These are phyloP conservation scores for Hirudo medicinalis DNA, from an alignment of 1,140 invertebrate genomes.

Conservation along the genomic window DNA sequence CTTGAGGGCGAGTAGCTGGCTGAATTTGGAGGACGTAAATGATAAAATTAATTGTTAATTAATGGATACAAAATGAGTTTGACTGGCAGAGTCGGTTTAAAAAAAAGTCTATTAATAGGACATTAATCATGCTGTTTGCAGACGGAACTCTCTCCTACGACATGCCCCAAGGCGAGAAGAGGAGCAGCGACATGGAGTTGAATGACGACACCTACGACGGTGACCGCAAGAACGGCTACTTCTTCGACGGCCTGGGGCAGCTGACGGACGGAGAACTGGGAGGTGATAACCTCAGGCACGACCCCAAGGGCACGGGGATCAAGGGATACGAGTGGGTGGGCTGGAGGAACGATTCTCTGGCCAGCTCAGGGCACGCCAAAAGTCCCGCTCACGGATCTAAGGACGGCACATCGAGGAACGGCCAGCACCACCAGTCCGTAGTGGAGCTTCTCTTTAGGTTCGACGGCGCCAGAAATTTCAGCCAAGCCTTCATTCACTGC, in stretches of 20 bases:
- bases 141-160: conserved; percentile 60
- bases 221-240: conserved; percentile 25
- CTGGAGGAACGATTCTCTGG: conserved; percentile 48
- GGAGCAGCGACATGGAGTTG: conserved; percentile 62
- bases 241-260: conserved; percentile 68
- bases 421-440: background rate
- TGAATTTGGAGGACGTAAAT: too few species aligned
- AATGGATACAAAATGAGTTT: too few species aligned
- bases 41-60: too few species aligned
- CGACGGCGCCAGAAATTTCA: conserved; percentile 71
- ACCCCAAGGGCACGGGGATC: conserved; percentile 53
- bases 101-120: too few species aligned
- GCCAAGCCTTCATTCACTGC: conserved; percentile 63
- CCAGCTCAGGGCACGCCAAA: too few species aligned
- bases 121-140: background rate
- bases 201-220: conserved; percentile 86
- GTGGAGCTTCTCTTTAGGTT: conserved; percentile 61
- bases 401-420: conserved; percentile 21
- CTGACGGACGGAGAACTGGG: conserved; percentile 61
- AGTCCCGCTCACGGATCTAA: background rate
- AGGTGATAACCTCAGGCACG: conserved; percentile 60
- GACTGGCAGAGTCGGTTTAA: too few species aligned
- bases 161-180: conserved; percentile 64
- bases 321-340: conserved; percentile 62
- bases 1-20: too few species aligned